phyloP scores from a whole-genome alignment of 2,797 vertebrate genomes.

The Siniperca obscura region DNA sequence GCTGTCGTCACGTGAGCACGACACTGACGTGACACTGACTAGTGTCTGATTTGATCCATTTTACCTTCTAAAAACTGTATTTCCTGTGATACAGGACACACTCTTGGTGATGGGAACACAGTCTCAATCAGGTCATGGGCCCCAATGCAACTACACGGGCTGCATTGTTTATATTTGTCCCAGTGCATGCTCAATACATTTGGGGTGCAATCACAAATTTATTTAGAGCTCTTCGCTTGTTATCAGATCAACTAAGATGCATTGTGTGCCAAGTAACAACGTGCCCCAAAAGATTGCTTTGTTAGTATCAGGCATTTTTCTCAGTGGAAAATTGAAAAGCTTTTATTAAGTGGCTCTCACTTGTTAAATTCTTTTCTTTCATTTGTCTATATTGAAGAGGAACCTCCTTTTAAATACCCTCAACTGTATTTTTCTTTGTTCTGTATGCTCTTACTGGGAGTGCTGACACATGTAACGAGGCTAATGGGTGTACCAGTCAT shows the following conservation, averaged over 20 bases:
- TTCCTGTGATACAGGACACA: neutral
- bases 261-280: neutral
- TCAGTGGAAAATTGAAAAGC: constrained; percentile 30
- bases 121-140: neutral
- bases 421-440: constrained; percentile 56
- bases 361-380: constrained; percentile 43
- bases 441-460: constrained; percentile 47
- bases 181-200: neutral
- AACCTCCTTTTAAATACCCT: constrained; percentile 41
- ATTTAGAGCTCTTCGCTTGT: constrained; percentile 8
- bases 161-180: neutral
- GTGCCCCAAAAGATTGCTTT: constrained; percentile 3
- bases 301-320: constrained; percentile 12
- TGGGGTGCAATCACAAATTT: neutral
- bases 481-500: constrained; percentile 72
- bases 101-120: neutral
- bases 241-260: neutral
- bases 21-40: neutral
- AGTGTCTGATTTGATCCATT: neutral
- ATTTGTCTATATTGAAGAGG: constrained; percentile 55
- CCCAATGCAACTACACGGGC: neutral
- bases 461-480: constrained; percentile 74
- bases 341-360: constrained; percentile 32
- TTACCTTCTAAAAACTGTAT: neutral
- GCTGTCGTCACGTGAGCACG: too few relatives aligned